Base-by-base conservation (phyloP, 2,797 vertebrate genomes). In the Acrocephalus scirpaceus region DNA sequence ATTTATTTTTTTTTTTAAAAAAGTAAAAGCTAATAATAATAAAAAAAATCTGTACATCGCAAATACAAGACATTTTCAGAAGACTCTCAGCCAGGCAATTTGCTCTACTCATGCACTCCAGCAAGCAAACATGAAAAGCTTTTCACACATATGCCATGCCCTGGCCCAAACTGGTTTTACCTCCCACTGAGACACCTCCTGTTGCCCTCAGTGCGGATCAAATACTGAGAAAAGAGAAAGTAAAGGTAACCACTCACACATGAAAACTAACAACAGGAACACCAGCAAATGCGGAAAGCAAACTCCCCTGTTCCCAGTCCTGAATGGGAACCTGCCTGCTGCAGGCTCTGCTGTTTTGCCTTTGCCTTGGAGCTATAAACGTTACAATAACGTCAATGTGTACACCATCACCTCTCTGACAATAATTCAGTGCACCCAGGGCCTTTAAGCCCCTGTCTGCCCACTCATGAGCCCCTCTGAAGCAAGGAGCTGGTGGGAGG, bases 171-270 rank as follows among this genome's bases (percentile, higher is more conserved):
- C 51, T 70, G 25, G n/a, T 70, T 51, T 60, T 30, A 50, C 50
- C 47, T 89, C 53, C 78, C 89, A 45, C 12, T 57, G 73, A 95
- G 82, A 74, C 97, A 97, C 96, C 92, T 82, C 97, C 92, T 94
- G 70, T 57, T 50, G 50, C 81, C 94, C 96, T 91, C 88, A 58
- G 81, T 5, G 70, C 93, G 81, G 95, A 97, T 97, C 96, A 97
- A 96, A 97, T 91, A 73, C 96, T 95, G 96, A 98, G 90, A 58
- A 64, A 93, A 97, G 94, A 97, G 97, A 98, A 98, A 97, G 91
- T 87, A 60, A 95, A 95, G 80, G 85, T 95, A 98, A 98, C 98
- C 97, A 89, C 92, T 98, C 95, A 94, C 98, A 98, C 96, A 61
- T 93, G 93, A 96, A 83, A 94, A 66, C 75, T 40, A 92, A 78